Base-by-base conservation (phyloP, 2,113 vertebrate genomes). In the Oncorhynchus gorbuscha region DNA sequence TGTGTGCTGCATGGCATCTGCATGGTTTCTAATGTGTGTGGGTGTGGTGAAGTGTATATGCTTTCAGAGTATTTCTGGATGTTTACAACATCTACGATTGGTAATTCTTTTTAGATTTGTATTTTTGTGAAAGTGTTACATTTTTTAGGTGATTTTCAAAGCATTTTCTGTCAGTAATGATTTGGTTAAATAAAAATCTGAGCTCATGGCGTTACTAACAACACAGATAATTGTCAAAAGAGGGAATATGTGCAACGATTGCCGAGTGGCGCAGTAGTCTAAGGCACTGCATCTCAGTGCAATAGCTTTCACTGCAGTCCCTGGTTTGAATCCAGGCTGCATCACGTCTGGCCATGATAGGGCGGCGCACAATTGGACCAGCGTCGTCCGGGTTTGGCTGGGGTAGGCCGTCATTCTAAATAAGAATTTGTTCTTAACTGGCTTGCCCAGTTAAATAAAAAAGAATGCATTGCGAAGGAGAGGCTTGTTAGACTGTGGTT, bases 1-100 rank as follows among this genome's bases (percentile, higher is more conserved):
- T 87, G 90, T 91, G 80, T 93, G 77, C 85, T 90, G 94, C 94
- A 69, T 86, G 74, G 76, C 74, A 79, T 81, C 65, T 20, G 22
- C 9, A 76, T 39, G 14, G 24, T 67, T 28, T 67, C 20, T 45
- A 7, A n/a, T 22, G 20, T 45, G 39, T 45, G 28, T 16, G 12
- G 16, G 4, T 70, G 45, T 70, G 39, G 4, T 49, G 69, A 4
- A 70, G 39, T 13, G 22, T 28, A 4, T 12, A 66, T 30, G 65
- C 14, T 20, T n/a, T 30, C 59, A 62, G 59, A 62, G 24, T 22
- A 24, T 62, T 62, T 62, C 1, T 22, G n/a, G 1, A 11, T 62
- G 55, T 58, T 6, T 62, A n/a, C 7, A 18, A 24, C 59, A 11
- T 22, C 13, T 24, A 3, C 24, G 3, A 62, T 62, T 22, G 18